Conservation (phyloP, 1,140 invertebrate species). For the Temnothorax nylanderi region DNA sequence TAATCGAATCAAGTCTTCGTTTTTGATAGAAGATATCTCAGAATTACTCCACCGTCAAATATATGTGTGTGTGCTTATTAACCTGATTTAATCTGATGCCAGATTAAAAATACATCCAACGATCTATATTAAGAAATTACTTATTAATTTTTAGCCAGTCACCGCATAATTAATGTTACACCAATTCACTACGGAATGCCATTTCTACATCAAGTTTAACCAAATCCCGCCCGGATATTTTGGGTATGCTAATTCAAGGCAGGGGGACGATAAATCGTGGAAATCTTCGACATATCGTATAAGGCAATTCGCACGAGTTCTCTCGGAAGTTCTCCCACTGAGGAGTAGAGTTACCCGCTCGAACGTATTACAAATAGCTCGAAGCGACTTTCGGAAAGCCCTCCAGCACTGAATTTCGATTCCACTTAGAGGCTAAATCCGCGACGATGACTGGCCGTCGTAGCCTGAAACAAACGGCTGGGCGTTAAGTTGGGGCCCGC, state of each 20-base stretch:
- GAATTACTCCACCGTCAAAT: not conserved
- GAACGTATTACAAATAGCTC: slow-evolving; percentile 50
- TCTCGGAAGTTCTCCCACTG: slow-evolving; percentile 33
- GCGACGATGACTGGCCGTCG: slow-evolving; percentile 35
- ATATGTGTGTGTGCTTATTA: not conserved
- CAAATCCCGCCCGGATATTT: not conserved
- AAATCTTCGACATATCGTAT: slow-evolving; percentile 31
- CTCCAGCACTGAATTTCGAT: slow-evolving; percentile 25
- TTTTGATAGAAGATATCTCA: not conserved
- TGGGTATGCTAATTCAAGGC: slow-evolving; percentile 8
- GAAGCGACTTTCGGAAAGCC: slow-evolving; percentile 42
- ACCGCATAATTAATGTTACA: not conserved
- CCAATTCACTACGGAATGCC: not conserved
- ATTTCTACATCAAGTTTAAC: slow-evolving; percentile 1
- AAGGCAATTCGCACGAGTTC: slow-evolving; percentile 23
- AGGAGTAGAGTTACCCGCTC: slow-evolving; percentile 11
- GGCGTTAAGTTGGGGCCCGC: slow-evolving; percentile 36
- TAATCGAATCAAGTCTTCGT: not conserved
- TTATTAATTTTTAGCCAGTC: not conserved
- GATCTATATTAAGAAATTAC: not conserved
- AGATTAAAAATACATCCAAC: not conserved
- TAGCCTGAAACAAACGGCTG: slow-evolving; percentile 59
- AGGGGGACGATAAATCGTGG: slow-evolving; percentile 19
- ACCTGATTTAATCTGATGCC: not conserved
- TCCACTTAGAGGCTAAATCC: slow-evolving; percentile 26